Percentiles rank a stretch among this genome's conserved stretches.
phyloP scores from a whole-genome alignment of 2,888 invertebrate species.

The Desoria tigrina region DNA sequence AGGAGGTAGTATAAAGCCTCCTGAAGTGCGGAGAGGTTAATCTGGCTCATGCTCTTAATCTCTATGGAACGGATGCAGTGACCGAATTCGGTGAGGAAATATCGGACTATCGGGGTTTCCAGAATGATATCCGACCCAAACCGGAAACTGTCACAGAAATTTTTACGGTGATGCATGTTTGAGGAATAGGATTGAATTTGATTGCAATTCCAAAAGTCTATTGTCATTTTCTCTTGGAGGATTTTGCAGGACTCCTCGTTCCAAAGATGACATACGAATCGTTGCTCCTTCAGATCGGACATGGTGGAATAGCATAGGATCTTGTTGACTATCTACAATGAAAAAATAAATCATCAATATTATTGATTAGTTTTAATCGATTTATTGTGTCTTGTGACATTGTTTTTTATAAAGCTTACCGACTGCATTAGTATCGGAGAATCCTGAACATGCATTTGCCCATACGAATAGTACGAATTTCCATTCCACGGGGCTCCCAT shows the following conservation, averaged over 20 bases:
- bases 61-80: neutral
- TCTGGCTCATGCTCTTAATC: neutral
- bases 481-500: no score
- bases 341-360: no score
- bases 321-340: neutral
- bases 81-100: constrained; percentile 15
- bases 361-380: no score
- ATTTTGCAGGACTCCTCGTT: constrained; percentile 13
- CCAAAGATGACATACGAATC: constrained; percentile 15
- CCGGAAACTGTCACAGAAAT: constrained; percentile 7
- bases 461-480: no score
- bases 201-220: constrained; percentile 4
- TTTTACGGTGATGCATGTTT: constrained; percentile 4
- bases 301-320: constrained; percentile 9
- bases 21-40: no score
- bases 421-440: no score
- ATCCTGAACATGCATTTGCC: no score
- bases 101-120: neutral
- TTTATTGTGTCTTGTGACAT: no score
- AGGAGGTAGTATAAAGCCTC: neutral
- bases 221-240: constrained; percentile 1
- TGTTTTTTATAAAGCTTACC: no score
- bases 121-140: constrained; percentile 12
- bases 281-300: constrained; percentile 12
- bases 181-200: constrained; percentile 3